Conservation (phyloP, 2,888 invertebrate species). For the Apotomis capreana region DNA sequence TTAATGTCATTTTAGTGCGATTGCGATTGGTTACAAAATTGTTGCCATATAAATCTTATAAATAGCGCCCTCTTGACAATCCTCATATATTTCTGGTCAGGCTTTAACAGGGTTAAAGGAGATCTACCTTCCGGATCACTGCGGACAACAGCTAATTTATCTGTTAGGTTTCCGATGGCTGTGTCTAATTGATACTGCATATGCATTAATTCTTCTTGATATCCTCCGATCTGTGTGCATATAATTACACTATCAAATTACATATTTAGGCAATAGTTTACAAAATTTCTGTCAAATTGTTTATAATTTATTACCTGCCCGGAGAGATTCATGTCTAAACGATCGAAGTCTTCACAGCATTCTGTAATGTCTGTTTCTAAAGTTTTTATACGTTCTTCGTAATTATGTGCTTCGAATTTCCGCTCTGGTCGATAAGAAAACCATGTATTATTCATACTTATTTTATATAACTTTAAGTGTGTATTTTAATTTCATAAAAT, state of each 20-base stretch:
- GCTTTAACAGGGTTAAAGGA: background rate
- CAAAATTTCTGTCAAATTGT: background rate
- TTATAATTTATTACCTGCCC: conserved; percentile 21
- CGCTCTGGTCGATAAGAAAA: conserved; percentile 5
- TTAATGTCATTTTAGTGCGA: too few relatives aligned
- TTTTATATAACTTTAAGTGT: background rate
- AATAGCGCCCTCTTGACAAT: too few relatives aligned
- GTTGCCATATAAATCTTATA: too few relatives aligned
- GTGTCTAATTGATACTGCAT: conserved; percentile 32
- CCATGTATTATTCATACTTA: background rate
- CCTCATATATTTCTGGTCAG: too few relatives aligned
- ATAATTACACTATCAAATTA: background rate
- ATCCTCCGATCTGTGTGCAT: conserved; percentile 18
- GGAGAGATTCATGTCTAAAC: conserved; percentile 19
- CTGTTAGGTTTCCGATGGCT: conserved; percentile 21
- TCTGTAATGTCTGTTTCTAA: conserved; percentile 24
- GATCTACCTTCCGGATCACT: conserved; percentile 28
- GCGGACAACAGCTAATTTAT: conserved; percentile 15
- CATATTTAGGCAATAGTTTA: background rate
- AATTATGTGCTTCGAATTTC: conserved; percentile 14
- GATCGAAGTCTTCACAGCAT: conserved; percentile 14
- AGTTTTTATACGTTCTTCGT: conserved; percentile 17
- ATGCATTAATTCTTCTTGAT: conserved; percentile 35
- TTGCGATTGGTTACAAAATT: too few relatives aligned
- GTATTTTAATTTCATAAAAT: background rate